These are phyloP conservation scores for Neofelis nebulosa DNA, from an alignment of 2,113 vertebrate genomes.

Conservation along the genomic window DNA sequence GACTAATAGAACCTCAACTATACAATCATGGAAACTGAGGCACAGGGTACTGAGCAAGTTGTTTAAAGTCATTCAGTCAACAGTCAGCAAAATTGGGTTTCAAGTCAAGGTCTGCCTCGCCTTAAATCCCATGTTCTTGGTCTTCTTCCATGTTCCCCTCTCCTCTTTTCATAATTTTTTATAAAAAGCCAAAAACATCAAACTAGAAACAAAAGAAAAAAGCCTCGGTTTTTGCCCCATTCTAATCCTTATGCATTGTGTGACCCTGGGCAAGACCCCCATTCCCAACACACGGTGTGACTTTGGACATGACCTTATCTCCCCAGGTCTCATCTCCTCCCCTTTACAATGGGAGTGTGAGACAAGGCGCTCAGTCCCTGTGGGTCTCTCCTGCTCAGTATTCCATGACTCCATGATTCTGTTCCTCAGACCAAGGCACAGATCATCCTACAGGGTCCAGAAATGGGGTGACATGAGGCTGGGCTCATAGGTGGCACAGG, in stretches of 20 bases:
- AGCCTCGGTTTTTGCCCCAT: too few relatives aligned
- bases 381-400: background rate
- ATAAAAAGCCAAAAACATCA: background rate
- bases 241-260: background rate
- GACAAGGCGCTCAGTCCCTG: background rate
- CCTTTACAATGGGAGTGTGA: background rate
- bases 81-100: background rate
- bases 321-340: background rate
- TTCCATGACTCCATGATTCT: background rate
- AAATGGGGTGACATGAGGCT: background rate
- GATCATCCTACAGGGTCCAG: background rate
- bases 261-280: background rate
- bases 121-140: background rate
- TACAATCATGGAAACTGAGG: background rate
- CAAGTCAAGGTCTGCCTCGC: background rate
- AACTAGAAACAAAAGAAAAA: background rate
- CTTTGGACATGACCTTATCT: background rate
- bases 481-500: background rate
- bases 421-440: background rate
- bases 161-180: background rate
- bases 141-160: background rate
- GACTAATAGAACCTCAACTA: background rate
- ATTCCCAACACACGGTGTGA: background rate
- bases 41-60: background rate
- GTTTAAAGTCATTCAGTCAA: background rate